A percentile compares a stretch with the other conserved stretches of the same genome.
phyloP scores from a whole-genome alignment of 2,888 invertebrate species.

The Synanthedon andrenaeformis region DNA sequence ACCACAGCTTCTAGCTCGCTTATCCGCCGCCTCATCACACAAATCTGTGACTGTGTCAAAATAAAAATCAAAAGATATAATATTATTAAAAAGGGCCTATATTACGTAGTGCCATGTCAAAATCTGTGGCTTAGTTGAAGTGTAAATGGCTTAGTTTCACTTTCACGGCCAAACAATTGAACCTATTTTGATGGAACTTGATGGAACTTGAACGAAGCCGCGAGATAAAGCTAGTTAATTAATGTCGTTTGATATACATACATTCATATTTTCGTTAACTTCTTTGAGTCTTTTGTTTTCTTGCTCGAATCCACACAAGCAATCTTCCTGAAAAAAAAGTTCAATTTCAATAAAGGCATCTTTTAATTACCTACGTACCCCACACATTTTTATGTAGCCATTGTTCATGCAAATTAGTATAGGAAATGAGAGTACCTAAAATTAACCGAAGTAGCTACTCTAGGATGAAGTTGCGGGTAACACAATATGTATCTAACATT shows the following conservation, averaged over 20 bases:
- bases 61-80: neutral
- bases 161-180: too few species aligned
- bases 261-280: conserved; percentile 27
- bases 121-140: neutral
- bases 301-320: conserved; percentile 36
- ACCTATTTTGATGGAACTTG: too few species aligned
- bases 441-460: too few species aligned
- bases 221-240: neutral
- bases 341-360: neutral
- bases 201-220: neutral
- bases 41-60: conserved; percentile 6
- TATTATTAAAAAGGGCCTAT: neutral
- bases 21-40: conserved; percentile 18
- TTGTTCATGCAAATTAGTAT: neutral
- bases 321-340: conserved; percentile 28
- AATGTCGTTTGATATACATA: conserved; percentile 8
- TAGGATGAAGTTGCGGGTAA: too few species aligned
- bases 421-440: too few species aligned
- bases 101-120: too few species aligned
- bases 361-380: neutral
- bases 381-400: neutral
- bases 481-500: too few species aligned
- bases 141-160: too few species aligned
- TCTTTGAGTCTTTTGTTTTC: conserved; percentile 32
- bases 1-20: conserved; percentile 23